Evolutionary conservation across 2,113 vertebrate species (phyloP), one percentile per base, ranked within the genome.

Genomic region (Cathartes aura): DNA sequence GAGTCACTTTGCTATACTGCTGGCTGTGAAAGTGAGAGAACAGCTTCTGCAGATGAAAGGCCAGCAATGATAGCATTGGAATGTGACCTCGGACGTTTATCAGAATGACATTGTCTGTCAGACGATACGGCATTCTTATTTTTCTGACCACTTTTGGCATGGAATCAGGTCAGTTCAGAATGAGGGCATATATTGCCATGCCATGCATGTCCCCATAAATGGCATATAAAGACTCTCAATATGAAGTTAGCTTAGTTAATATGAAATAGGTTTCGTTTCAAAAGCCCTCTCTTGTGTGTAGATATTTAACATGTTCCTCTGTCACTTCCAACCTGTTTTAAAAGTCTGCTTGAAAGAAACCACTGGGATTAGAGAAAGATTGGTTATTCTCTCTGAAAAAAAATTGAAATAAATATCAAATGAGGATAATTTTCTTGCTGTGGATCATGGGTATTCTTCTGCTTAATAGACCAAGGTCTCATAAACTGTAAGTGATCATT

Each of bases 41-140:
- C 71, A 87, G 64, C 74, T 83, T 70, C 76, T 91, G 90, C 71
- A 60, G 76, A 85, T 87, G 86, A 85, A 92, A 87, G 75, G 82
- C 78, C 76, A 89, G 62, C 64, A 56, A 53, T 4, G 91, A 93
- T 95, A 95, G 52, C 3, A 34, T 2, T 68, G 95, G 96, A 97
- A 97, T 95, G 95, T 78, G 94, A 89, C 93, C 92, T 82, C 23
- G 0, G 76, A 42, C 53, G 0, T 87, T 97, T 95, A 86, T 95
- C 96, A 59, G 66, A 19, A 68, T 23, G 78, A 94, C 93, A 78
- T 3, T 90, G 83, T 23, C 93, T 64, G 18, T 24, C 84, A 70
- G 89, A 80, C 0, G 42, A 43, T 56, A 48, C 0, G 3, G 20
- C 56, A 83, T 74, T 90, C 91, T 63, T 50, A 32, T 74, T 93